These are phyloP conservation scores for Stictonetta naevosa DNA, from an alignment of 2,113 vertebrate species.

Conservation along the genomic window DNA sequence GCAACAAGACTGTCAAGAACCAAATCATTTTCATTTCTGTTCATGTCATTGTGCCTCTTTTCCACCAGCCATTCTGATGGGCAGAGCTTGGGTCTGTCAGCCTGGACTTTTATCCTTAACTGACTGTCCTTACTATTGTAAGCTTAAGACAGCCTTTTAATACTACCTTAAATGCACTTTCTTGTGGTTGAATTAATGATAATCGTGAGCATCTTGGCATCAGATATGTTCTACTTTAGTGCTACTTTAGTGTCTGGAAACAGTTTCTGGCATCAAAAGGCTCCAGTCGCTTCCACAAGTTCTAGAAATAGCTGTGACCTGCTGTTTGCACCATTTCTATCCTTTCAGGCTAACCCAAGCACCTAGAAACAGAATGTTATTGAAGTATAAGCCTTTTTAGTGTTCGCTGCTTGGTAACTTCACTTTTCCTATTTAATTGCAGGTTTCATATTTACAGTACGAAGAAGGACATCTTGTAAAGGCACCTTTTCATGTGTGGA, in stretches of 20 bases:
- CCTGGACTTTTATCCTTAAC: neutral
- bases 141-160: neutral
- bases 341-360: conserved; percentile 6
- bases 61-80: neutral
- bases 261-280: conserved; percentile 55
- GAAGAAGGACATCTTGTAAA: conserved; percentile 58
- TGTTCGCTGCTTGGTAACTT: conserved; percentile 9
- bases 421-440: conserved; percentile 44
- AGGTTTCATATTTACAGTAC: conserved; percentile 49
- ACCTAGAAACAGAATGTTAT: conserved; percentile 47
- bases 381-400: conserved; percentile 40
- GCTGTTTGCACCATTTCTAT: conserved; percentile 30
- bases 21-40: neutral
- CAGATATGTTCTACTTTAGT: neutral
- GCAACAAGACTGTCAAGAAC: neutral
- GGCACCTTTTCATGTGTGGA: conserved; percentile 55
- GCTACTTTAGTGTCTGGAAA: conserved; percentile 41
- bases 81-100: neutral
- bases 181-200: conserved; percentile 7
- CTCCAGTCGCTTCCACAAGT: conserved; percentile 39
- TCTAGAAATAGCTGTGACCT: conserved; percentile 70
- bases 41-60: neutral
- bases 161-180: conserved; percentile 15
- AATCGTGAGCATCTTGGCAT: conserved; percentile 7
- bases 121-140: neutral